Conservation (phyloP, 2,888 invertebrate genomes). For the Mythimna loreyi region DNA sequence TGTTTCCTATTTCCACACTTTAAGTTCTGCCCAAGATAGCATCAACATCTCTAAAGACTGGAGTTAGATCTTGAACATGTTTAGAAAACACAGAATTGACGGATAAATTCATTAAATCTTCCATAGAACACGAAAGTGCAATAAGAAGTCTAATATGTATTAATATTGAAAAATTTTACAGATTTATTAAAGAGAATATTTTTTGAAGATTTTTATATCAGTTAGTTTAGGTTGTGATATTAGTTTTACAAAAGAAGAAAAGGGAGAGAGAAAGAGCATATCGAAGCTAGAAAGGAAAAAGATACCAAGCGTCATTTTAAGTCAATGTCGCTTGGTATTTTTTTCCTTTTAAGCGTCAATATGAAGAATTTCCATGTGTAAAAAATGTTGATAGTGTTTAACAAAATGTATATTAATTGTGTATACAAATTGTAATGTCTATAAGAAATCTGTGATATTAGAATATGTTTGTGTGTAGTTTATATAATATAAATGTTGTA, state of each 20-base stretch:
- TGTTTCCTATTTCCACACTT: slow-evolving; percentile 97
- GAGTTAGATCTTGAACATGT: slow-evolving; percentile 7
- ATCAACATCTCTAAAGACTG: slow-evolving; percentile 16
- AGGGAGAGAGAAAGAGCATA: slow-evolving; percentile 17
- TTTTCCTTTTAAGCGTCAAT: no score
- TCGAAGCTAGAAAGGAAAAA: no score
- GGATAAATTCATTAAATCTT: slow-evolving; percentile 39
- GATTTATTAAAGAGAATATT: slow-evolving; percentile 36
- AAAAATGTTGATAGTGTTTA: slow-evolving; percentile 50
- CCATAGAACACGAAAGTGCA: slow-evolving; percentile 59
- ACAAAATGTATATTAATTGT: slow-evolving; percentile 58
- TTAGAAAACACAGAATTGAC: slow-evolving; percentile 16
- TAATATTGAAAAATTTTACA: slow-evolving; percentile 30
- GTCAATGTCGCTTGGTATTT: no score
- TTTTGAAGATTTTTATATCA: slow-evolving; percentile 36
- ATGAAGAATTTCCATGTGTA: slow-evolving; percentile 49
- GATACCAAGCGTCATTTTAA: no score
- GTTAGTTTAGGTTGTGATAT: slow-evolving; percentile 74
- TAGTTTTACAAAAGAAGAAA: slow-evolving; percentile 59
- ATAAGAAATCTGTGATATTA: slow-evolving; percentile 86
- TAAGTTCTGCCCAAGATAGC: slow-evolving; percentile 94
- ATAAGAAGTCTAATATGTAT: slow-evolving; percentile 52
- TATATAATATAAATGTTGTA: slow-evolving; percentile 76
- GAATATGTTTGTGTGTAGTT: slow-evolving; percentile 72
- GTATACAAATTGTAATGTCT: slow-evolving; percentile 64